These are phyloP conservation scores for Microctenopoma steveboyesi DNA, from an alignment of 2,797 vertebrate species.

Conservation along the genomic window DNA sequence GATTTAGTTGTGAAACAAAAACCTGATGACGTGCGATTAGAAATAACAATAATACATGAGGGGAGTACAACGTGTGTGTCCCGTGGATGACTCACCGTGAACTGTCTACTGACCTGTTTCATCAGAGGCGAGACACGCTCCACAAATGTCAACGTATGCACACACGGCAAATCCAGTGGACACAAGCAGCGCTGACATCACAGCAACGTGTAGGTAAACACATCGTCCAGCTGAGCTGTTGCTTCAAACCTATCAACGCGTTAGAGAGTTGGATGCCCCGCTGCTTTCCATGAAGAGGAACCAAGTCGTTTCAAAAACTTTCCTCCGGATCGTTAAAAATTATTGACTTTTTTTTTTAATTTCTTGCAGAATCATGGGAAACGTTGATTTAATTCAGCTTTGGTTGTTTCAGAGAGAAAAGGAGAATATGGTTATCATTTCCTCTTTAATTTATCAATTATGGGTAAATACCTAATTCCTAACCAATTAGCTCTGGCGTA, in stretches of 20 bases:
- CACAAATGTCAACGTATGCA: slow-evolving; percentile 18
- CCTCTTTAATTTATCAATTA: slow-evolving; percentile 27
- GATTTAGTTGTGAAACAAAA: not conserved
- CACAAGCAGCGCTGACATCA: not conserved
- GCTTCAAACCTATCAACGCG: slow-evolving; percentile 44
- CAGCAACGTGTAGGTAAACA: not conserved
- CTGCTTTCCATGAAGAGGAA: slow-evolving; percentile 43
- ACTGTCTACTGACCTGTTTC: not conserved
- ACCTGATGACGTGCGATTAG: not conserved
- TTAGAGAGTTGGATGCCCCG: slow-evolving; percentile 38
- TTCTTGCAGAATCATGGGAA: slow-evolving; percentile 35
- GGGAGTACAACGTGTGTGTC: slow-evolving; percentile 9
- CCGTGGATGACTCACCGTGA: not conserved
- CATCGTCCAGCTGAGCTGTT: slow-evolving; percentile 18
- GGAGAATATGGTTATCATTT: slow-evolving; percentile 51
- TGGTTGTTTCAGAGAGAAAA: slow-evolving; percentile 11
- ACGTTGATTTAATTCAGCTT: slow-evolving; percentile 35
- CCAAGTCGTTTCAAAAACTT: slow-evolving; percentile 40
- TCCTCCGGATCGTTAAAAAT: slow-evolving; percentile 49
- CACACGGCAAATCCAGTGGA: slow-evolving; percentile 11
- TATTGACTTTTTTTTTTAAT: slow-evolving; percentile 34
- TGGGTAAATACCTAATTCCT: slow-evolving; percentile 49
- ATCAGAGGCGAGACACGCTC: slow-evolving; percentile 1
- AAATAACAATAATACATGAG: not conserved
- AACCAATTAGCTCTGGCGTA: slow-evolving; percentile 36